Evolutionary conservation across 2,113 vertebrate genomes (phyloP).

Genomic region (Bubalus kerabau): DNA sequence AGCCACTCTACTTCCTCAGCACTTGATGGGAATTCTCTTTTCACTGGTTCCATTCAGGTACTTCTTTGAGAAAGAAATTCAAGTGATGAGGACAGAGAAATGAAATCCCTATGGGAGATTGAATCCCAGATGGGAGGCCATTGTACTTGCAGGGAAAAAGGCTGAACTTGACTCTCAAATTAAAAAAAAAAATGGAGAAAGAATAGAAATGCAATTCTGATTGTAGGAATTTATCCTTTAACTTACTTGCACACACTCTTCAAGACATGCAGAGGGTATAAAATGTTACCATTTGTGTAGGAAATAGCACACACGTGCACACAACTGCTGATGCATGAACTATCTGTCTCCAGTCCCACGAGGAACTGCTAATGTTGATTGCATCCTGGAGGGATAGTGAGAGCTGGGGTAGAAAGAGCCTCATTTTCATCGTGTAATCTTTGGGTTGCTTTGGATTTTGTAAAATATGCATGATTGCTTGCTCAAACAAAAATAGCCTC

Average conservation of each 20-base stretch:
- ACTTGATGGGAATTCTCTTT: not conserved
- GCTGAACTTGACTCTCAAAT: not conserved
- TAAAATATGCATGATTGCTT: not conserved
- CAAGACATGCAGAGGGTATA: not conserved
- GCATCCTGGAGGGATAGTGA: not conserved
- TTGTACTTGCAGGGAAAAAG: not conserved
- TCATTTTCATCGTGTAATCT: not conserved
- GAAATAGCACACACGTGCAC: not conserved
- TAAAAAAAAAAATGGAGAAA: not conserved
- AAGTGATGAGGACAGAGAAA: not conserved
- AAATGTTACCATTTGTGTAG: not conserved
- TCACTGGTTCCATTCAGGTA: not conserved
- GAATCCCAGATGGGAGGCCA: not conserved
- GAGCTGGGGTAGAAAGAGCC: not conserved
- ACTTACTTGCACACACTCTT: not conserved
- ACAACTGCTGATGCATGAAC: fast-evolving
- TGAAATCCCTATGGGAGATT: not conserved
- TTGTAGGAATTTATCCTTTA: not conserved
- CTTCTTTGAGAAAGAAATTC: not conserved
- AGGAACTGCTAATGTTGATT: not conserved
- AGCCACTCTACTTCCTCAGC: too few relatives aligned
- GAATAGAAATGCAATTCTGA: not conserved
- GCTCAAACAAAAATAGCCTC: not conserved
- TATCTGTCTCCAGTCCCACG: not conserved
- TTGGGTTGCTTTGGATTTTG: not conserved